A percentile compares a stretch with the other conserved stretches of the same genome.
phyloP scores from a whole-genome alignment of 2,797 vertebrate species.

The Buceros bicornis region DNA sequence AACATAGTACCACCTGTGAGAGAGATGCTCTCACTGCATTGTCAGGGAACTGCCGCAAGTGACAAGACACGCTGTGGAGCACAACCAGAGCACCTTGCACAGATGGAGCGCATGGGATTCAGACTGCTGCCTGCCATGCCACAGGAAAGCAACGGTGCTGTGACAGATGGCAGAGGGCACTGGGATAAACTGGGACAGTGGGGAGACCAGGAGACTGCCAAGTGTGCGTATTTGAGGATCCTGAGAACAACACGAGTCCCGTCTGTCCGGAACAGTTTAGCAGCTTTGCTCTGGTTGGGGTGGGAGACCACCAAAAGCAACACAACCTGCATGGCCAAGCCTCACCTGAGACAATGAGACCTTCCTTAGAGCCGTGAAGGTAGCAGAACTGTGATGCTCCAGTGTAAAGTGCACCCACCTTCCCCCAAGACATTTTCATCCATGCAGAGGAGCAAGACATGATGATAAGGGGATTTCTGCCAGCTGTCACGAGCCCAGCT shows the following conservation, averaged over 20 bases:
- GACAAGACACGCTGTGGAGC: background rate
- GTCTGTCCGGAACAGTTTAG: background rate
- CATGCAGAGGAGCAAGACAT: background rate
- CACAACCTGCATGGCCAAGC: background rate
- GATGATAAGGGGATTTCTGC: background rate
- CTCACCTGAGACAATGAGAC: background rate
- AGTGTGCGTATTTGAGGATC: background rate
- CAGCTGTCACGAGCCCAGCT: background rate
- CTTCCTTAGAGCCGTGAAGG: background rate
- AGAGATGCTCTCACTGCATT: background rate
- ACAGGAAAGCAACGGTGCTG: background rate
- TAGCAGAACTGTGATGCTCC: background rate
- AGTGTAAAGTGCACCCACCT: fast-evolving
- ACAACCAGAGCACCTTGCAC: background rate
- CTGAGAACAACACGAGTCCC: background rate
- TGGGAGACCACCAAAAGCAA: background rate
- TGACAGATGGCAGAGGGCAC: background rate
- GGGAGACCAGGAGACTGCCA: background rate
- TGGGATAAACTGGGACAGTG: background rate
- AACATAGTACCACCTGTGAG: background rate
- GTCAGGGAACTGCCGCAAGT: background rate
- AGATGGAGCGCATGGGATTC: background rate
- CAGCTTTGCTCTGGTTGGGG: background rate
- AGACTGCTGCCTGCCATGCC: background rate
- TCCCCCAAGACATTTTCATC: background rate